Percentiles rank a stretch among this genome's conserved stretches.
Evolutionary conservation across 2,113 vertebrate genomes (phyloP).

Genomic region (Apteryx owenii): DNA sequence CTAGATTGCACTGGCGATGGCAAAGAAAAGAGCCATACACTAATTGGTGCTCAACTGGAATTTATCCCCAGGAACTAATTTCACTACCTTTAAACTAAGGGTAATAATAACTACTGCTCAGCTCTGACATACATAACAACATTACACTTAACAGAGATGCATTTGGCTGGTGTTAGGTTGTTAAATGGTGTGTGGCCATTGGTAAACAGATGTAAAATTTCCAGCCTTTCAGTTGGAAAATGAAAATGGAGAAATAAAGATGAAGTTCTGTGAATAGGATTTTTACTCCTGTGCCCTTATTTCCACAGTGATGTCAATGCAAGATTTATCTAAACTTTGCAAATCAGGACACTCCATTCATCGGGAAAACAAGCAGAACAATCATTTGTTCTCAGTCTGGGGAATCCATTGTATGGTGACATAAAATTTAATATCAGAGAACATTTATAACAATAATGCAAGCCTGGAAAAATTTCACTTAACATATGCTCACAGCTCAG

Average conservation of each 20-base stretch:
- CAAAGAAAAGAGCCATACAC: background rate
- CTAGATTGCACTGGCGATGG: background rate
- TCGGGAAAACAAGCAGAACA: background rate
- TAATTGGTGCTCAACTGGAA: slow-evolving; percentile 16
- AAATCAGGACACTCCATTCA: background rate
- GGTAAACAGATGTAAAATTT: slow-evolving; percentile 50
- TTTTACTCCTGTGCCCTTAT: background rate
- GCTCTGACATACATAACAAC: background rate
- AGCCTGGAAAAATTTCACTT: background rate
- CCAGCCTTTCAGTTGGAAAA: background rate
- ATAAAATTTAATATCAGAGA: background rate
- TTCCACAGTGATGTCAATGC: background rate
- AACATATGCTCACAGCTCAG: background rate
- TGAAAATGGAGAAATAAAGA: background rate
- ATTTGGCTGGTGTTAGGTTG: background rate
- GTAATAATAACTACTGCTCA: slow-evolving; percentile 16
- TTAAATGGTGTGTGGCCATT: slow-evolving; percentile 6
- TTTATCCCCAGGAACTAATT: slow-evolving; percentile 32
- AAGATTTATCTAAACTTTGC: background rate
- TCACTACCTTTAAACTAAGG: slow-evolving; percentile 1
- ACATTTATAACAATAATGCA: background rate
- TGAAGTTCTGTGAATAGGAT: background rate
- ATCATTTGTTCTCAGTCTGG: background rate
- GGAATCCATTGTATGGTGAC: background rate
- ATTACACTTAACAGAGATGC: background rate